Conservation (phyloP, 2,797 vertebrate genomes). For the Sebastes itinus region DNA sequence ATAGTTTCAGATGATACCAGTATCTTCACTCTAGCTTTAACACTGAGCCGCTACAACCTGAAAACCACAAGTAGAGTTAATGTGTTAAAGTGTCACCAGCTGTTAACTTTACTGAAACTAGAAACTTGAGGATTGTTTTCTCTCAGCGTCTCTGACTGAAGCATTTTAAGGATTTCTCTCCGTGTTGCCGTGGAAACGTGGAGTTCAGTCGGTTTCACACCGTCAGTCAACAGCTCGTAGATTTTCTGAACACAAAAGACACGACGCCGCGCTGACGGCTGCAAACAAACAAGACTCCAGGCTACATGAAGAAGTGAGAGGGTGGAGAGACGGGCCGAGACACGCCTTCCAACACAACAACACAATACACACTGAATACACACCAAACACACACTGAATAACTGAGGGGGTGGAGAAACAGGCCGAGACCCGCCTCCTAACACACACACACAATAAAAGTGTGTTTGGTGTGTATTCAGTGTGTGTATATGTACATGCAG, state of each 20-base stretch:
- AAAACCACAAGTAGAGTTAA: no score
- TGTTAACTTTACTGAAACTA: background rate
- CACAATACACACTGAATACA: conserved; percentile 19
- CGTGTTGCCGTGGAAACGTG: conserved; percentile 30
- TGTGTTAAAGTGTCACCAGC: no score
- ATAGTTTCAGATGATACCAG: no score
- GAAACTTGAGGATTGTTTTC: background rate
- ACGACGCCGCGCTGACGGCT: conserved; percentile 1
- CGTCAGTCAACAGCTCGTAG: conserved; percentile 15
- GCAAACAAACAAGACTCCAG: conserved; percentile 55
- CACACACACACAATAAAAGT: no score
- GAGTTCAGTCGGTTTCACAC: background rate
- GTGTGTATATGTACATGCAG: no score
- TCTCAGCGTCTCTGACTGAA: background rate
- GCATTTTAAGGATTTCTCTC: background rate
- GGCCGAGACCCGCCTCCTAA: conserved; percentile 55
- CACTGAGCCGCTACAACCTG: no score
- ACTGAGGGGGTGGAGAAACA: conserved; percentile 24
- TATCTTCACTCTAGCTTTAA: no score
- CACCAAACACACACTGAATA: background rate
- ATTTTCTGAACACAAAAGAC: conserved; percentile 46
- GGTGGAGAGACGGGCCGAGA: conserved; percentile 45
- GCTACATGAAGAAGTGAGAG: conserved; percentile 18
- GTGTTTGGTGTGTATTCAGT: no score
- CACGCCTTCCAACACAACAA: conserved; percentile 46